Evolutionary conservation across 2,888 invertebrate genomes (phyloP).

Genomic region (Trichogramma dendrolimi): DNA sequence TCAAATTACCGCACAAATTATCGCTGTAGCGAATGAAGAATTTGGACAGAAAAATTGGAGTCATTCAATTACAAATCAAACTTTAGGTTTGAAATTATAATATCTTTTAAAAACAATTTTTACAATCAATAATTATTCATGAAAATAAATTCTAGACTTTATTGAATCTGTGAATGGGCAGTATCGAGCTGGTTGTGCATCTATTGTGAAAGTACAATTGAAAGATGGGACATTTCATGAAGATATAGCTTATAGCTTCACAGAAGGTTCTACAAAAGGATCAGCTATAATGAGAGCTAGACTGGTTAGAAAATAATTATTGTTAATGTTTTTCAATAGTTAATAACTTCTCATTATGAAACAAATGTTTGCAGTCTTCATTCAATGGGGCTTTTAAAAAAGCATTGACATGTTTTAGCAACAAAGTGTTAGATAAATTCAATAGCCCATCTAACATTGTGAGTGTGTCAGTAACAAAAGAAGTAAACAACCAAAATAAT

Average conservation of each 20-base stretch:
- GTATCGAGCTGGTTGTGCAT: conserved; percentile 29
- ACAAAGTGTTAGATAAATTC: conserved; percentile 15
- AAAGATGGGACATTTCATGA: conserved; percentile 31
- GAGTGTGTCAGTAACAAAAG: too few species aligned
- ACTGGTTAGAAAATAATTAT: conserved; percentile 20
- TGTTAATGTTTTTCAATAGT: neutral
- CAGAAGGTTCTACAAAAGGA: conserved; percentile 28
- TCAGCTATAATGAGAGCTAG: conserved; percentile 29
- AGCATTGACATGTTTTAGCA: conserved; percentile 27
- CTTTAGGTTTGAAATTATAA: conserved; percentile 24
- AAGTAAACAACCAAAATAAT: neutral
- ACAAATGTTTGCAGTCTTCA: conserved; percentile 24
- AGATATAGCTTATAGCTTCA: conserved; percentile 26
- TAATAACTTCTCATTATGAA: neutral
- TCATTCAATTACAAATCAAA: conserved; percentile 31
- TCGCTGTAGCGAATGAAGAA: conserved; percentile 26
- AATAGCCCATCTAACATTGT: neutral
- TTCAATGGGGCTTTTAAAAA: conserved; percentile 26
- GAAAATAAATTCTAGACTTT: conserved; percentile 27
- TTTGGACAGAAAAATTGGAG: conserved; percentile 31
- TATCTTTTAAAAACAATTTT: neutral
- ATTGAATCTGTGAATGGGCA: conserved; percentile 27
- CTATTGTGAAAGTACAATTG: conserved; percentile 29
- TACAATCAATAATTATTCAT: conserved; percentile 2
- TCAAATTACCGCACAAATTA: conserved; percentile 16